Evolutionary conservation across 1,140 invertebrate genomes (phyloP), one percentile per base, ranked within the genome.

Genomic region (Micrasema longulum): DNA sequence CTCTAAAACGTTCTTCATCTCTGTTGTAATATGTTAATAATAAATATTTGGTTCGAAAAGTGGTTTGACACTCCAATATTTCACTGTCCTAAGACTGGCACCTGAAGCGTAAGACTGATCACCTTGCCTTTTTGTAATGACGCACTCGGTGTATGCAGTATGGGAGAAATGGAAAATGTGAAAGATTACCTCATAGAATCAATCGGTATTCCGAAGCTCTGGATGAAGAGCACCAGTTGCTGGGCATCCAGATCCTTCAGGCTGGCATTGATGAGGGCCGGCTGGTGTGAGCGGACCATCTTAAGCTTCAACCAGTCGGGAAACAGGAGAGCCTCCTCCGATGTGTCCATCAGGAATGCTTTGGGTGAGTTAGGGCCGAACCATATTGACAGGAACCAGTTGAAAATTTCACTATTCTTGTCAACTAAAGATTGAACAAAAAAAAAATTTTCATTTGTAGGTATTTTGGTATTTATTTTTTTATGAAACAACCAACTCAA

Each of bases 141-240:
- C n/a, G n/a, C n/a, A n/a, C n/a, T n/a, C n/a, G n/a, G n/a, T n/a
- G n/a, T n/a, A n/a, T n/a, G n/a, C n/a, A n/a, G n/a, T n/a, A n/a
- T 43, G 6, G 41, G 11, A 14, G 1, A 2, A 43, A 43, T 12
- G 1, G 7, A 50, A 43, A 45, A 4, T 23, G 11, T 9, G 11
- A 22, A 48, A 14, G 26, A 1, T 55, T 12, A 84, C 82, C 81
- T 93, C 93, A 98, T 97, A 4, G 94, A 95, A 64, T 88, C 86
- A 0, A 97, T 92, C 0, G 97, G 97, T 72, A 98, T 95, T 22
- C 97, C 97, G 83, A 98, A 98, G 11, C 95, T 97, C 81, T 98
- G 96, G 50, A 98, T 95, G 80, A 98, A 98, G 2, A 98, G 84
- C 2, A 98, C 91, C n/a, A 98, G 86, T 79, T 98, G 95, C 53